phyloP scores from a whole-genome alignment of 2,113 vertebrate species.

The Ibidorhyncha struthersii region DNA sequence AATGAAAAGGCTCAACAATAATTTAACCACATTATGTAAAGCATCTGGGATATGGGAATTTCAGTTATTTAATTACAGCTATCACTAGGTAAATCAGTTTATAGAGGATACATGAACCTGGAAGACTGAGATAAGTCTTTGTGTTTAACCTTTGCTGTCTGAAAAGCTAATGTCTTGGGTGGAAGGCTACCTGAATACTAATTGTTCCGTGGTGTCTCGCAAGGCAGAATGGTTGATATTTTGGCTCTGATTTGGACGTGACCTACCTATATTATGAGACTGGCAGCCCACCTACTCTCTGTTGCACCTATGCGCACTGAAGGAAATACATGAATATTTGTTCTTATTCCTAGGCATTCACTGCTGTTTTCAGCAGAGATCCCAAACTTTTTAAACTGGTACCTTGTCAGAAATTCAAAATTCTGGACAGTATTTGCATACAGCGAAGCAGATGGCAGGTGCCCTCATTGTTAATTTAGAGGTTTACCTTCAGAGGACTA shows the following conservation, averaged over 20 bases:
- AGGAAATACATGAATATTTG: not conserved
- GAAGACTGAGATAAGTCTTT: conserved; percentile 36
- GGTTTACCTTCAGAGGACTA: not conserved
- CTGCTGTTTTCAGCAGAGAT: not conserved
- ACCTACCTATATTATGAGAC: not conserved
- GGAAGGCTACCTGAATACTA: conserved; percentile 45
- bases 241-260: not conserved
- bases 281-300: not conserved
- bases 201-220: not conserved
- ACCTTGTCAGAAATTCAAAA: conserved; percentile 9
- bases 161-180: conserved; percentile 8
- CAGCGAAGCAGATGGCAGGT: not conserved
- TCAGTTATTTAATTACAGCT: conserved; percentile 49
- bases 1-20: not conserved
- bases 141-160: conserved; percentile 43
- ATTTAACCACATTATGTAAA: not conserved
- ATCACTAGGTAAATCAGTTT: conserved; percentile 22
- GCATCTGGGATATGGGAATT: conserved; percentile 1
- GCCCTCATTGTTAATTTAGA: not conserved
- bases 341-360: not conserved
- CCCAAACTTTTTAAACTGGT: not conserved
- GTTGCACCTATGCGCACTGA: not conserved
- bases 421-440: not conserved
- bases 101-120: not conserved
- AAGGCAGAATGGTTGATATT: not conserved